Percentiles rank a stretch among this genome's conserved stretches.
Conservation (phyloP, 1,140 invertebrate species). For the Calliopsis andreniformis region DNA sequence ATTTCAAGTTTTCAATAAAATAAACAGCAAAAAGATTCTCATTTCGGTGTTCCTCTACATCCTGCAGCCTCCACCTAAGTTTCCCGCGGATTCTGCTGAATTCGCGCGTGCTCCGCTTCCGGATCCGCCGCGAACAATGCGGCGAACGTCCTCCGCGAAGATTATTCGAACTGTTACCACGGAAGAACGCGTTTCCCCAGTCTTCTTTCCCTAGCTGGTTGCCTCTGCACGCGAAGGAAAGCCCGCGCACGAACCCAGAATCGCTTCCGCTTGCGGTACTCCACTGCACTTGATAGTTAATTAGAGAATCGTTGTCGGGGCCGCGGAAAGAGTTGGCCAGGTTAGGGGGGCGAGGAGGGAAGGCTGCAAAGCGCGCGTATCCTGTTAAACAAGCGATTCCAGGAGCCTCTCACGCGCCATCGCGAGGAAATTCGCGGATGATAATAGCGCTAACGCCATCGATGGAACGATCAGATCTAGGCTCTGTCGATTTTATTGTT, state of each 20-base stretch:
- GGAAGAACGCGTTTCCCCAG: constrained; percentile 56
- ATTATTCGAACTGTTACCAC: constrained; percentile 60
- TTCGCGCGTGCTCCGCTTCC: background rate
- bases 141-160: constrained; percentile 34
- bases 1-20: too few relatives aligned
- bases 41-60: background rate
- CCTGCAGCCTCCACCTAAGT: too few relatives aligned
- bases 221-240: constrained; percentile 59
- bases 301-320: constrained; percentile 71
- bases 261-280: constrained; percentile 75
- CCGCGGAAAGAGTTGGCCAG: constrained; percentile 25
- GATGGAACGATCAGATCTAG: too few relatives aligned
- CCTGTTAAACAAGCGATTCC: constrained; percentile 52
- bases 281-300: constrained; percentile 65
- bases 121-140: constrained; percentile 40
- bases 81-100: background rate
- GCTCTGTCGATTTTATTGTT: constrained; percentile 37
- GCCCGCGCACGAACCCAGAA: constrained; percentile 53
- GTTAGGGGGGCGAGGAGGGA: background rate
- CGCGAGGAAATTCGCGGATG: constrained; percentile 47
- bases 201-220: constrained; percentile 52
- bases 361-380: constrained; percentile 21
- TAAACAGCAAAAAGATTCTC: too few relatives aligned
- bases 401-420: constrained; percentile 62
- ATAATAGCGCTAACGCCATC: too few relatives aligned